Percentiles rank a stretch among this genome's conserved stretches.
Conservation (phyloP, 1,140 invertebrate species). For the Drosophila sulfurigaster region DNA sequence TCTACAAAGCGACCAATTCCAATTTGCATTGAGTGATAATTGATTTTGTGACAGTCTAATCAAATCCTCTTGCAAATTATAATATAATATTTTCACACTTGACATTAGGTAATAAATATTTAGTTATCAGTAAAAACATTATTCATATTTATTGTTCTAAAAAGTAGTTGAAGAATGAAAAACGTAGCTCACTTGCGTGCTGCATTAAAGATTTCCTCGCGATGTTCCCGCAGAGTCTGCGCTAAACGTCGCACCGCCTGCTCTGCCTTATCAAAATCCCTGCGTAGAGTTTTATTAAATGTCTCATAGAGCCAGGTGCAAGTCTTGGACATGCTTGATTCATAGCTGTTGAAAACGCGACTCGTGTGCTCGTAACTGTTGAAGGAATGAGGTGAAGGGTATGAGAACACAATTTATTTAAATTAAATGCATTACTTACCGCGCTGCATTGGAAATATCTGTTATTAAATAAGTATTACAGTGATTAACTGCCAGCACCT, state of each 20-base stretch:
- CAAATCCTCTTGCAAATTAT: too few relatives aligned
- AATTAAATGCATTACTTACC: constrained; percentile 46
- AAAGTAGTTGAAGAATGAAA: constrained; percentile 19
- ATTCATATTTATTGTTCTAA: constrained; percentile 8
- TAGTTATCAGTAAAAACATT: constrained; percentile 3
- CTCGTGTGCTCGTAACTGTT: constrained; percentile 75
- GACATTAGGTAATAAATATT: background rate
- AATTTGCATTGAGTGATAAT: too few relatives aligned
- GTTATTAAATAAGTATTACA: constrained; percentile 80
- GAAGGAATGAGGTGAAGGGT: background rate
- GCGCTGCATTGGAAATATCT: constrained; percentile 74
- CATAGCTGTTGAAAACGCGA: constrained; percentile 72
- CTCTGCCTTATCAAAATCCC: constrained; percentile 78
- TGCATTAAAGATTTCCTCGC: constrained; percentile 72
- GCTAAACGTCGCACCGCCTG: constrained; percentile 62
- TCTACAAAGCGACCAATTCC: too few relatives aligned
- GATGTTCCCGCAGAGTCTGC: constrained; percentile 69
- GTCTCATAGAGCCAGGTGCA: constrained; percentile 79
- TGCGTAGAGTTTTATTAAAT: constrained; percentile 75
- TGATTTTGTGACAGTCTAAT: too few relatives aligned
- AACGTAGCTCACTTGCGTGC: constrained; percentile 57
- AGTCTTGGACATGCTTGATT: constrained; percentile 72
- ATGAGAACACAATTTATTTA: background rate
- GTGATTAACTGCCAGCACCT: constrained; percentile 78
- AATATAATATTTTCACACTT: background rate